Conservation (phyloP, 2,797 vertebrate species). For the Adelosebastes latens region DNA sequence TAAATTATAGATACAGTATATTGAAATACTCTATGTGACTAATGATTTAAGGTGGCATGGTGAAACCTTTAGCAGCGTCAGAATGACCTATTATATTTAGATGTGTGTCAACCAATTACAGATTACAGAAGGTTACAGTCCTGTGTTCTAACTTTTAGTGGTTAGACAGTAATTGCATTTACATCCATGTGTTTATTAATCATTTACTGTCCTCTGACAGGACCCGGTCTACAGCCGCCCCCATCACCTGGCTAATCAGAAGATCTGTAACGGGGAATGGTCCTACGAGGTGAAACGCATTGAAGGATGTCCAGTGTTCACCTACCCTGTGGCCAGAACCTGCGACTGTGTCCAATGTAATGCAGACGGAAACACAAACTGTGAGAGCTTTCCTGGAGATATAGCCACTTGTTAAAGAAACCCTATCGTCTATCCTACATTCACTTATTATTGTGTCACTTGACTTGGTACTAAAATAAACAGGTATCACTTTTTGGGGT, state of each 20-base stretch:
- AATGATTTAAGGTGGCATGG: background rate
- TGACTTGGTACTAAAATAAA: slow-evolving; percentile 47
- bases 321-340: slow-evolving; percentile 87
- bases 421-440: background rate
- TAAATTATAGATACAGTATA: background rate
- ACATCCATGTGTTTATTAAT: background rate
- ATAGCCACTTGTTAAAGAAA: slow-evolving; percentile 58
- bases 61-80: too few relatives aligned
- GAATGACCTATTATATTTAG: too few relatives aligned
- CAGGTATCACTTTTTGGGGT: background rate
- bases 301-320: slow-evolving; percentile 85
- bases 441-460: background rate
- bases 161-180: background rate
- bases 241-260: slow-evolving; percentile 56
- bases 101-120: too few relatives aligned
- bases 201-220: slow-evolving; percentile 66
- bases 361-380: slow-evolving; percentile 80
- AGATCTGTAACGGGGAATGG: slow-evolving; percentile 87
- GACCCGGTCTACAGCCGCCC: slow-evolving; percentile 75
- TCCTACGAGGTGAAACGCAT: slow-evolving; percentile 86
- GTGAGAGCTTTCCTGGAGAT: slow-evolving; percentile 78
- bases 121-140: too few relatives aligned
- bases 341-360: slow-evolving; percentile 88
- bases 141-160: too few relatives aligned
- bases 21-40: background rate